Conservation (phyloP, 1,140 invertebrate species). For the Leptestheria dahalacensis region DNA sequence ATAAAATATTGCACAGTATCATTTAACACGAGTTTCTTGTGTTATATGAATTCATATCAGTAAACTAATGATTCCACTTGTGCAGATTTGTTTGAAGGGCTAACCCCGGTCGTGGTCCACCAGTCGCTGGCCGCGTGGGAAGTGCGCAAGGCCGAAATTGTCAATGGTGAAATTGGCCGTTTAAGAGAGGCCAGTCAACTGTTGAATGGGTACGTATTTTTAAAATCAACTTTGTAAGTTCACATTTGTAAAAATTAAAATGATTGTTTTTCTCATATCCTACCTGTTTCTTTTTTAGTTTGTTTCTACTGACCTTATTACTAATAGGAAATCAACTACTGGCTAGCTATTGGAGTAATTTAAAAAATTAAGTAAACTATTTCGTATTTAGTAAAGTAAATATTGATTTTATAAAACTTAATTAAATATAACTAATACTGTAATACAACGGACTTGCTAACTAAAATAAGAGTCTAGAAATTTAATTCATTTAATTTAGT, state of each 20-base stretch:
- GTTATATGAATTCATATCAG: background rate
- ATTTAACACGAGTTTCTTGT: background rate
- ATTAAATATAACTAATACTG: too few species aligned
- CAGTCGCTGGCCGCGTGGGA: slow-evolving; percentile 74
- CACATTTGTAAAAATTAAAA: background rate
- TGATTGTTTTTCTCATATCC: too few species aligned
- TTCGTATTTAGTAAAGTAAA: too few species aligned
- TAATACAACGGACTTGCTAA: too few species aligned
- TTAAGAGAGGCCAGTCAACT: slow-evolving; percentile 77
- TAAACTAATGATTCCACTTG: slow-evolving; percentile 8
- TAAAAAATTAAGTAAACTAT: too few species aligned
- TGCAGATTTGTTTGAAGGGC: slow-evolving; percentile 68
- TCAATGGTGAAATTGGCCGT: slow-evolving; percentile 48
- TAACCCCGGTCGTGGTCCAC: slow-evolving; percentile 79
- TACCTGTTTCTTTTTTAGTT: slow-evolving; percentile 10
- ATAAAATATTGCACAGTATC: too few species aligned
- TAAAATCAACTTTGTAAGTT: background rate
- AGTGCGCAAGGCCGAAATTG: slow-evolving; percentile 63
- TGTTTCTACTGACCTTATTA: background rate
- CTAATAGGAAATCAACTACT: background rate
- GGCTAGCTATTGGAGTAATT: too few species aligned
- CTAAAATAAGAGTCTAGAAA: too few species aligned
- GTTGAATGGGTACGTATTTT: slow-evolving; percentile 54
- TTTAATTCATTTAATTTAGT: too few species aligned
- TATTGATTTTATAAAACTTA: too few species aligned